Base-by-base conservation (phyloP, 2,113 vertebrate genomes). In the Rhegmatorhina hoffmannsi region DNA sequence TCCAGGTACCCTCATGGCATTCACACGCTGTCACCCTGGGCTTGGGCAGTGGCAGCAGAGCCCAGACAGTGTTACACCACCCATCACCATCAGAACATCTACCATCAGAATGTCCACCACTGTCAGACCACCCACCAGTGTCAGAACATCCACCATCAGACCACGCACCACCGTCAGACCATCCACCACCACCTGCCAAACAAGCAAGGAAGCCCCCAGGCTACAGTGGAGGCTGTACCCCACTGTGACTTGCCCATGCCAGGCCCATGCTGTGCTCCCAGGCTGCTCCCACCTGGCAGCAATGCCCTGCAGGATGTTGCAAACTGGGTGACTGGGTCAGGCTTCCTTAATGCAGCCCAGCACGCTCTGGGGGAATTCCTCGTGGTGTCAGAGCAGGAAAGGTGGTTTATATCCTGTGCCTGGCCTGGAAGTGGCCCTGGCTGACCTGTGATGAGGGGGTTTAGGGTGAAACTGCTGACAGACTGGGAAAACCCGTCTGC, bases 371-470 rank as follows among this genome's bases (percentile, higher is more conserved):
- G 94, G 95, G 95, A 96, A 97, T 96, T 97, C 95, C 95, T 92
- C 62, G 50, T 5, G 79, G 78, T 43, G 56, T 96, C 91, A 86
- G 43, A 91, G 95, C 96, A 98, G 97, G 96, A 98, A 98, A 98
- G 94, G 97, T 96, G 97, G 89, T 24, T 95, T 90, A 89, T 96
- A 83, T 97, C 97, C 97, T 96, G 95, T 90, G 73, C 58, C 52
- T 78, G 84, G 74, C 76, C 75, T 63, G 83, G 77, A 96, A 89
- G 52, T 8, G 25, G 75, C 69, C 66, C 86, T 10, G 17, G 26
- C 60, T 82, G 91, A 83, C 82, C 89, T 23, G 83, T 43, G 5
- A 58, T 25, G 83, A 66, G 58, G 77, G 53, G 43, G 3, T 73
- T 88, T 26, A 15, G 70, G 76, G 46, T 29, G 28, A 91, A 90